Percentiles rank a stretch among this genome's conserved stretches.
These are phyloP conservation scores for Peribatodes rhomboidaria DNA, from an alignment of 2,888 invertebrate genomes.

Conservation along the genomic window DNA sequence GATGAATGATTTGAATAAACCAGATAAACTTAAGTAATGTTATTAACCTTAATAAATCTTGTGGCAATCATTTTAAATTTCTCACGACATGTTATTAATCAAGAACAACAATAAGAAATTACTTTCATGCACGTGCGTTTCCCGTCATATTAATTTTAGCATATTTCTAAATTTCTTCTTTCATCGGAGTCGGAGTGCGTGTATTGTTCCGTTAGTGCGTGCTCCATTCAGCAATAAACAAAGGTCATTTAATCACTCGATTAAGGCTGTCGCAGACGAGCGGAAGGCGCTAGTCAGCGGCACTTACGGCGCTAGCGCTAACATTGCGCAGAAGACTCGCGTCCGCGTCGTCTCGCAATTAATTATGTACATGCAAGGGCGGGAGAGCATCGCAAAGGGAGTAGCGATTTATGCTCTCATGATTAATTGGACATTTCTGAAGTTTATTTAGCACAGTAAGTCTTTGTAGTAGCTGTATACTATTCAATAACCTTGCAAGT, in stretches of 20 bases:
- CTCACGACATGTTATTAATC: not conserved
- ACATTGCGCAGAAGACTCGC: not conserved
- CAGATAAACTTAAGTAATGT: constrained; percentile 7
- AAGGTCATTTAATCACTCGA: constrained; percentile 25
- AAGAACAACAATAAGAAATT: constrained; percentile 3
- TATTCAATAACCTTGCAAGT: not conserved
- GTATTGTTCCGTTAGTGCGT: constrained; percentile 16
- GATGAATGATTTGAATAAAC: constrained; percentile 1
- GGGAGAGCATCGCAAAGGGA: constrained; percentile 6
- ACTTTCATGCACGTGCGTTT: not conserved
- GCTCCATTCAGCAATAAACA: constrained; percentile 16
- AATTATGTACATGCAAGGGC: constrained; percentile 17
- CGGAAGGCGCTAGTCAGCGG: constrained; percentile 8
- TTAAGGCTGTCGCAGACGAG: constrained; percentile 1
- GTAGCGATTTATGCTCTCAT: constrained; percentile 2
- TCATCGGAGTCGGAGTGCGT: not conserved
- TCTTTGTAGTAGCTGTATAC: not conserved
- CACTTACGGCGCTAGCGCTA: not conserved
- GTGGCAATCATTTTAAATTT: constrained; percentile 5
- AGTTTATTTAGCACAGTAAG: not conserved
- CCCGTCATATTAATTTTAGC: not conserved
- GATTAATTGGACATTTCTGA: not conserved
- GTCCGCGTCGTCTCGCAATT: constrained; percentile 18
- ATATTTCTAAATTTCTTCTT: not conserved
- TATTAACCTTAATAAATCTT: constrained; percentile 9